Evolutionary conservation across 2,113 vertebrate genomes (phyloP), one percentile per base, ranked within the genome.

Genomic region (Oenanthe melanoleuca): DNA sequence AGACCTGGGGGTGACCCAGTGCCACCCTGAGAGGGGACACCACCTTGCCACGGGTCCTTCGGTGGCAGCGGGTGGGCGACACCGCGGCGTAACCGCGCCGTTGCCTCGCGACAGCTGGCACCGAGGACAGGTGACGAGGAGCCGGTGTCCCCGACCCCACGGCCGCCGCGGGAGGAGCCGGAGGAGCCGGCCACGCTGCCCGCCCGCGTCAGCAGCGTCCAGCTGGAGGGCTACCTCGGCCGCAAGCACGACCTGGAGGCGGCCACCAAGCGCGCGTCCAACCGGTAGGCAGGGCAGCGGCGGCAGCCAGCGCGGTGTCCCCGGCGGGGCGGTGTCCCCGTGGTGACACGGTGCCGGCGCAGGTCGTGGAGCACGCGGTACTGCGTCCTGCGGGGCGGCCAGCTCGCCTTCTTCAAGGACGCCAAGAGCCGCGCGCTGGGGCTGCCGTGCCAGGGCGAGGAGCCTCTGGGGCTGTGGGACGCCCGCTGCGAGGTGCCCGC

Each of bases 321-420:
- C 60, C 1, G 1, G 75, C 0, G 3, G 63, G 63, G 22, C 12
- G 1, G 63, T 33, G 71, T 56, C 71, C 80, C 63, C 0, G 0
- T 14, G 31, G 45, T 91, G 88, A 91, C 66, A 5, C 0, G 0
- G 34, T 24, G 67, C 71, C 24, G 89, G 31, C 2, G 21, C 97
- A 99, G 99, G 97, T 99, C 99, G 2, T 99, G 99, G 99, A 99
- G 98, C 97, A 99, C 97, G 7, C 88, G 99, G 93, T 99, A 99
- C 97, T 99, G 99, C 3, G 99, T 99, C 86, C 98, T 99, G 95
- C 98, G 98, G 80, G 98, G 98, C 0, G 98, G 98, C 20, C 98
- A 99, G 95, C 97, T 99, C 42, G 98, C 97, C 26, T 98, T 97
- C 97, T 99, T 99, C 86, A 99, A 99, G 92, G 99, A 99, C 1